Evolutionary conservation across 1,140 invertebrate species (phyloP).

Genomic region (Microplitis demolitor): DNA sequence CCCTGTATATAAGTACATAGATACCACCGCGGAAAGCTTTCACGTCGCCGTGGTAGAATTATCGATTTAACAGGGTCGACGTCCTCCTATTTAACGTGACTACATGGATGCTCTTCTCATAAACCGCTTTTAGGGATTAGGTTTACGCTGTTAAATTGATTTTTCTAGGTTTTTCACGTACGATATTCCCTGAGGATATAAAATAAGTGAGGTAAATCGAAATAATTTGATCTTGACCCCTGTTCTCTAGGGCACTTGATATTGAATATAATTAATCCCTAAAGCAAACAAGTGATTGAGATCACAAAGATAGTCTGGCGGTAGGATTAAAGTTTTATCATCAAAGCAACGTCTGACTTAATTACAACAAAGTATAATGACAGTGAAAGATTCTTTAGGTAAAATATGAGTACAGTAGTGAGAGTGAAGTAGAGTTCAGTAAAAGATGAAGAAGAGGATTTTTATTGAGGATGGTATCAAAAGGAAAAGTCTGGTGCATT

Average conservation of each 20-base stretch:
- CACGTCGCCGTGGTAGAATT: not conserved
- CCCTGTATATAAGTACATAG: not conserved
- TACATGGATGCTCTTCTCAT: not conserved
- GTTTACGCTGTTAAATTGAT: not conserved
- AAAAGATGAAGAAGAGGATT: not conserved
- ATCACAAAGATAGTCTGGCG: constrained; percentile 6
- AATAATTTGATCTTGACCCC: constrained; percentile 4
- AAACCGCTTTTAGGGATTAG: not conserved
- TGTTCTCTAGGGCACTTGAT: not conserved
- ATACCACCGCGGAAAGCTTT: not conserved
- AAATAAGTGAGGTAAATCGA: not conserved
- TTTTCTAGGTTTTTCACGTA: not conserved
- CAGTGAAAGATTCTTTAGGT: constrained; percentile 1
- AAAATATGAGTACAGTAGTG: constrained; percentile 1
- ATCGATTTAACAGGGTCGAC: constrained; percentile 3
- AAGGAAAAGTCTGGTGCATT: constrained; percentile 20
- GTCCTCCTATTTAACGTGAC: not conserved
- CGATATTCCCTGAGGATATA: not conserved
- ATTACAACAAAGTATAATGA: not conserved
- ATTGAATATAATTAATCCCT: constrained; percentile 13
- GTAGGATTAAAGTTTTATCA: not conserved
- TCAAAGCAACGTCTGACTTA: constrained; percentile 8
- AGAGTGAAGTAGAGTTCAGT: not conserved
- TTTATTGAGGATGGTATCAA: constrained; percentile 5
- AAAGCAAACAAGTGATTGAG: constrained; percentile 13